Evolutionary conservation across 2,888 invertebrate genomes (phyloP), one percentile per base, ranked within the genome.

Genomic region (Xestia c-nigrum): DNA sequence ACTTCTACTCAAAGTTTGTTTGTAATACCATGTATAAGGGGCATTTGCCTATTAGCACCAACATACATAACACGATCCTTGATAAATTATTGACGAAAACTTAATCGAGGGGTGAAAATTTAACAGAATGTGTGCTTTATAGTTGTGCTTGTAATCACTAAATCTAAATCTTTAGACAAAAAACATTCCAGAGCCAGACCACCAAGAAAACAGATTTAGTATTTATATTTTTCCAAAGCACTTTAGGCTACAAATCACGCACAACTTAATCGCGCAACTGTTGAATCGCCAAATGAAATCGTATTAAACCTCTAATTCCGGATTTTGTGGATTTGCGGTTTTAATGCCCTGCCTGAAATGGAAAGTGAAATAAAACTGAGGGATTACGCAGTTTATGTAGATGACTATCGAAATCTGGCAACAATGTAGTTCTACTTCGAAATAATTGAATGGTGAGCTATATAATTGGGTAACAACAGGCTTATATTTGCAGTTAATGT

Each of bases 271-370:
- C 21, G 57, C 84, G 88, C 88, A 90, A 90, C 87, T 89, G 90
- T 89, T 84, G 85, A 84, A 80, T 82, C 73, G 87, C 85, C 87
- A 89, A 90, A 86, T 88, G 57, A 80, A 79, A 80, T 80, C 57
- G 75, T 68, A 68, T 79, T 69, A 80, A 68, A 79, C 81, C 81
- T 59, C 75, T 80, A 80, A 79, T 80, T 75, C 57, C 14, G 68
- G 79, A 64, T 79, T 80, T 75, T n/a, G 75, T 52, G 68, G 79
- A 80, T 79, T 79, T 75, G 81, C 64, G 79, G 79, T 61, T 74
- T 68, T 80, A 79, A 81, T 65, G 79, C 46, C 24, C n/a, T 55
- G 75, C 14, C 55, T 65, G 63, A 59, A 68, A 75, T 81, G 75
- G 74, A 75, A 57, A 79, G 75, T 75, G 81, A 79, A 64, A 79